Percentiles rank a stretch among this genome's conserved stretches.
Evolutionary conservation across 2,888 invertebrate genomes (phyloP).

Genomic region (Taenaris catops): DNA sequence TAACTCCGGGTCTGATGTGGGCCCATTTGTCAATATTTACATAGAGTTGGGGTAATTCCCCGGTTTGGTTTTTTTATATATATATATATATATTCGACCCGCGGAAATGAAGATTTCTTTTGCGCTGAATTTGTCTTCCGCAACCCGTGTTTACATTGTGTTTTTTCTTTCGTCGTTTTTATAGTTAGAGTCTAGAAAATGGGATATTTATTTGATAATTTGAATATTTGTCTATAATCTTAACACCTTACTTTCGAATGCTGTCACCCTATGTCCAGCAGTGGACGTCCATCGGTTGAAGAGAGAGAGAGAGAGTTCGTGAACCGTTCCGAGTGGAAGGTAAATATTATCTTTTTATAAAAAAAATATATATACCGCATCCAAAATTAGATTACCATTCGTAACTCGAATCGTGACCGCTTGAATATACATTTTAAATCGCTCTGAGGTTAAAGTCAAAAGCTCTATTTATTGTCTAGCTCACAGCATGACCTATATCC

Average conservation of each 20-base stretch:
- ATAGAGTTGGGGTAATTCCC: constrained; percentile 42
- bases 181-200: too few species aligned
- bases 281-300: too few species aligned
- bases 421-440: constrained; percentile 34
- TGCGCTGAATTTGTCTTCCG: constrained; percentile 4
- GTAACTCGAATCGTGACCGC: constrained; percentile 21
- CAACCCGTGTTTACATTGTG: background rate
- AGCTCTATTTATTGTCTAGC: constrained; percentile 31
- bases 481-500: constrained; percentile 25
- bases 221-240: too few species aligned
- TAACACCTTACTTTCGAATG: too few species aligned
- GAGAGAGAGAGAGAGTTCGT: too few species aligned
- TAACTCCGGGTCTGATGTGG: constrained; percentile 29
- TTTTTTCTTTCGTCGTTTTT: constrained; percentile 1
- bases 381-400: constrained; percentile 13
- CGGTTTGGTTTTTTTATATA: constrained; percentile 44
- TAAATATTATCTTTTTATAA: too few species aligned
- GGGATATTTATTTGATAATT: too few species aligned
- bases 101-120: constrained; percentile 24
- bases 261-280: too few species aligned
- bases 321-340: too few species aligned
- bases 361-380: constrained; percentile 20
- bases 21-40: constrained; percentile 49
- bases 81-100: constrained; percentile 31
- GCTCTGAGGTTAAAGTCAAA: constrained; percentile 44